Conservation (phyloP, 2,888 invertebrate genomes). For the Lomographa bimaculata region DNA sequence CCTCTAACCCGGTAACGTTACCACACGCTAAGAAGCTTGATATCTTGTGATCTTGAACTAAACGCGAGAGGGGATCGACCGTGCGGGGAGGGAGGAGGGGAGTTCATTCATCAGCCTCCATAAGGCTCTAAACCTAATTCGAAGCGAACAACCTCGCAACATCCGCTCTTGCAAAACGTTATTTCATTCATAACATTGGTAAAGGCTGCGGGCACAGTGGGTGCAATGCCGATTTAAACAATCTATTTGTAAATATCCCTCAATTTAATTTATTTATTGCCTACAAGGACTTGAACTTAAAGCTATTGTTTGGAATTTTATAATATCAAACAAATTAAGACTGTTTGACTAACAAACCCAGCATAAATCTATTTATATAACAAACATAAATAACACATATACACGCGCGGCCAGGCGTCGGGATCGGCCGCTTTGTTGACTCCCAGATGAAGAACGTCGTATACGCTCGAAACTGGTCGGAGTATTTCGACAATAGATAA, state of each 20-base stretch:
- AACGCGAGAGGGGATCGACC: constrained; percentile 15
- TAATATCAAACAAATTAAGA: no score
- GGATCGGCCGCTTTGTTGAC: no score
- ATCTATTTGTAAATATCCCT: not conserved
- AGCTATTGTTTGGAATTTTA: no score
- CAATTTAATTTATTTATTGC: no score
- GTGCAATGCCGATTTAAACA: constrained; percentile 26
- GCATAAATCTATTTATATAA: no score
- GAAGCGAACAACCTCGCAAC: constrained; percentile 80
- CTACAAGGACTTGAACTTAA: no score
- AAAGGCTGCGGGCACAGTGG: constrained; percentile 57
- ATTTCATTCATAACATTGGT: constrained; percentile 80
- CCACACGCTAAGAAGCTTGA: constrained; percentile 6
- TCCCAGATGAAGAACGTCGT: no score
- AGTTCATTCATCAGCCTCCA: constrained; percentile 81
- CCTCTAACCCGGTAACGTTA: not conserved
- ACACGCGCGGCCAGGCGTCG: no score
- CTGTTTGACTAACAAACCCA: no score
- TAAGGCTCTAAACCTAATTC: constrained; percentile 83
- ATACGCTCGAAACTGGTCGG: no score
- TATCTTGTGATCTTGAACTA: constrained; percentile 26
- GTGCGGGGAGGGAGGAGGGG: constrained; percentile 26
- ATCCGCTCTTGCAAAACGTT: constrained; percentile 83
- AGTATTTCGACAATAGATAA: no score
- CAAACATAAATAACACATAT: no score